phyloP scores from a whole-genome alignment of 2,797 vertebrate species.

The Enteromius mattozi region DNA sequence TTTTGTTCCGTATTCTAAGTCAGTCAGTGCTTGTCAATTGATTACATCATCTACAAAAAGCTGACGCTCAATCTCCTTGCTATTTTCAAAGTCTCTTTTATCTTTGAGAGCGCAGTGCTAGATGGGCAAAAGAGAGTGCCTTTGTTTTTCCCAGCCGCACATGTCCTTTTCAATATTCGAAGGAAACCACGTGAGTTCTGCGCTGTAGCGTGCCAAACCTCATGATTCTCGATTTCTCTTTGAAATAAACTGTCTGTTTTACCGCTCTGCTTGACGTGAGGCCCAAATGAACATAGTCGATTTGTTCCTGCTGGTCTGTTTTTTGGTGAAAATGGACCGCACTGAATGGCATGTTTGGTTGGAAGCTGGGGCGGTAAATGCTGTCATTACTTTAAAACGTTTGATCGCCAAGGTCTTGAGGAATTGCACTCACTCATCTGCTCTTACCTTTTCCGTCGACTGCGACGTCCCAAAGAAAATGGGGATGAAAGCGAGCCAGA shows the following conservation, averaged over 20 bases:
- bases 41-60: slow-evolving; percentile 77
- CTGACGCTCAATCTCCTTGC: slow-evolving; percentile 66
- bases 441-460: slow-evolving; percentile 95
- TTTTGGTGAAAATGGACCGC: not conserved
- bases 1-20: slow-evolving; percentile 70
- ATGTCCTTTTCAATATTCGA: slow-evolving; percentile 52
- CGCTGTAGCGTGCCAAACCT: not conserved
- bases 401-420: not conserved
- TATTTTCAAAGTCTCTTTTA: slow-evolving; percentile 80
- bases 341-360: slow-evolving; percentile 17
- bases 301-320: slow-evolving; percentile 26
- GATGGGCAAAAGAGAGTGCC: slow-evolving; percentile 50
- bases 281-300: slow-evolving; percentile 39
- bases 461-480: slow-evolving; percentile 99
- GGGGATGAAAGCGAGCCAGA: slow-evolving; percentile 99
- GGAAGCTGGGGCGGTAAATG: slow-evolving; percentile 4
- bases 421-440: not conserved
- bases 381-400: slow-evolving; percentile 18
- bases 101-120: slow-evolving; percentile 69
- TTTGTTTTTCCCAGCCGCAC: slow-evolving; percentile 62
- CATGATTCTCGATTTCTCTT: slow-evolving; percentile 44
- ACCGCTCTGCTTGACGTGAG: slow-evolving; percentile 38
- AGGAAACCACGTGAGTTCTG: slow-evolving; percentile 32
- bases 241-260: slow-evolving; percentile 43
- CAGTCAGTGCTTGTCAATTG: slow-evolving; percentile 68